These are phyloP conservation scores for Cepaea hortensis DNA, from an alignment of 2,888 invertebrate genomes.

Conservation along the genomic window DNA sequence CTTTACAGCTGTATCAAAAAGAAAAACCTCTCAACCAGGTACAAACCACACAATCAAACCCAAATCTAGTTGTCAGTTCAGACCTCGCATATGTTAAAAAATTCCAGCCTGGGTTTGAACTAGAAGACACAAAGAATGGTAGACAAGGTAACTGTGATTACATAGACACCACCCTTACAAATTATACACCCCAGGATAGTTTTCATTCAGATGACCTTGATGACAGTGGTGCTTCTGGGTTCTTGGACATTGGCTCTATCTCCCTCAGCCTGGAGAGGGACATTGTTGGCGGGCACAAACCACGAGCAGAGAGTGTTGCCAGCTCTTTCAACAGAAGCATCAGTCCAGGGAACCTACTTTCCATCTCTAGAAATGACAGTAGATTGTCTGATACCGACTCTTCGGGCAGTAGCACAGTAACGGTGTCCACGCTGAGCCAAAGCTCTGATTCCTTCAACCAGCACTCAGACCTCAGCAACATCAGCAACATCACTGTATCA, in stretches of 20 bases:
- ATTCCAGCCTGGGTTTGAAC: neutral
- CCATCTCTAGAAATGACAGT: slow-evolving; percentile 18
- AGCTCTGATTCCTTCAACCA: slow-evolving; percentile 31
- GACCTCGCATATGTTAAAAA: neutral
- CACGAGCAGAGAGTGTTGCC: neutral
- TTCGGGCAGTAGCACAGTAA: slow-evolving; percentile 33
- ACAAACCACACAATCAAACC: neutral
- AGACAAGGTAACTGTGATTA: neutral
- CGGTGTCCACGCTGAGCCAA: slow-evolving; percentile 35
- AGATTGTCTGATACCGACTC: slow-evolving; percentile 38
- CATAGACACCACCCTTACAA: too few relatives aligned
- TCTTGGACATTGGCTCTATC: slow-evolving; percentile 31
- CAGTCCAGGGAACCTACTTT: neutral
- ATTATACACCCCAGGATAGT: slow-evolving; percentile 3
- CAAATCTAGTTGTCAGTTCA: neutral
- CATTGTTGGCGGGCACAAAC: slow-evolving; percentile 5
- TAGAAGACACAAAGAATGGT: neutral
- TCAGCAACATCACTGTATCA: slow-evolving; percentile 30
- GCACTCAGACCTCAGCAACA: slow-evolving; percentile 30
- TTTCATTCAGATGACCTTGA: slow-evolving; percentile 5
- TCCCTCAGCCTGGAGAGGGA: slow-evolving; percentile 39
- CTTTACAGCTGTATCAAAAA: slow-evolving; percentile 59
- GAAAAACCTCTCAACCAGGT: neutral
- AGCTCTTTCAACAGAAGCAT: slow-evolving; percentile 6
- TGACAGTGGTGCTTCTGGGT: slow-evolving; percentile 40